These are phyloP conservation scores for Melanotaenia trifasciata DNA, from an alignment of 2,797 vertebrate species.

Conservation along the genomic window DNA sequence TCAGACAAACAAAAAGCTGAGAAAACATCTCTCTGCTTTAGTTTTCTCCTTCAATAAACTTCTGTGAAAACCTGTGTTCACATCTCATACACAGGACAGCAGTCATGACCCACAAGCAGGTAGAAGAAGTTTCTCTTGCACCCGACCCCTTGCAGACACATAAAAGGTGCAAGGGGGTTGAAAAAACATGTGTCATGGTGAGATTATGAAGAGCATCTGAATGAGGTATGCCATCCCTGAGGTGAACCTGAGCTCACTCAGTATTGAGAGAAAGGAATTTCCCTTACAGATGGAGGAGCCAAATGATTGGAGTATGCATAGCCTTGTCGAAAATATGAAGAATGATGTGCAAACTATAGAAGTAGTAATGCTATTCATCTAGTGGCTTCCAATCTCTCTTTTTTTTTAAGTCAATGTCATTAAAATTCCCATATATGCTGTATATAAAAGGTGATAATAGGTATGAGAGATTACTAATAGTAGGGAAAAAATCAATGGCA, in stretches of 20 bases:
- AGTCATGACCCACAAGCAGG: neutral
- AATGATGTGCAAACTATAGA: slow-evolving; percentile 6
- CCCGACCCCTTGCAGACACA: slow-evolving; percentile 23
- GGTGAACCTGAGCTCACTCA: slow-evolving; percentile 32
- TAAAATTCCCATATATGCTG: neutral
- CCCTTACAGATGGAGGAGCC: slow-evolving; percentile 45
- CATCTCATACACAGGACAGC: slow-evolving; percentile 11
- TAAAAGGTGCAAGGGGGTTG: slow-evolving; percentile 39
- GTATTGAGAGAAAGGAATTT: slow-evolving; percentile 31
- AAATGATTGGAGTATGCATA: slow-evolving; percentile 34
- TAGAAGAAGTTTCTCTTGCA: slow-evolving; percentile 17
- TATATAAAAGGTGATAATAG: slow-evolving; percentile 8
- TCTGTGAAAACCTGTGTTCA: neutral
- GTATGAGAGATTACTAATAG: neutral
- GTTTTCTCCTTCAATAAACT: neutral
- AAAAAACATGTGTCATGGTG: slow-evolving; percentile 52
- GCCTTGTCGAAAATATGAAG: slow-evolving; percentile 18
- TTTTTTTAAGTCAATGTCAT: neutral
- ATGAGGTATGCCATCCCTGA: slow-evolving; percentile 43
- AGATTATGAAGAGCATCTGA: slow-evolving; percentile 53
- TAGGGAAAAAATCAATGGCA: neutral
- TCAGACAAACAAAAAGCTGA: neutral
- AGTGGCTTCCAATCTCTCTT: neutral
- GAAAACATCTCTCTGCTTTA: neutral
- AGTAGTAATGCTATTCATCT: slow-evolving; percentile 17